Evolutionary conservation across 2,113 vertebrate genomes (phyloP).

Genomic region (Anarrhichthys ocellatus): DNA sequence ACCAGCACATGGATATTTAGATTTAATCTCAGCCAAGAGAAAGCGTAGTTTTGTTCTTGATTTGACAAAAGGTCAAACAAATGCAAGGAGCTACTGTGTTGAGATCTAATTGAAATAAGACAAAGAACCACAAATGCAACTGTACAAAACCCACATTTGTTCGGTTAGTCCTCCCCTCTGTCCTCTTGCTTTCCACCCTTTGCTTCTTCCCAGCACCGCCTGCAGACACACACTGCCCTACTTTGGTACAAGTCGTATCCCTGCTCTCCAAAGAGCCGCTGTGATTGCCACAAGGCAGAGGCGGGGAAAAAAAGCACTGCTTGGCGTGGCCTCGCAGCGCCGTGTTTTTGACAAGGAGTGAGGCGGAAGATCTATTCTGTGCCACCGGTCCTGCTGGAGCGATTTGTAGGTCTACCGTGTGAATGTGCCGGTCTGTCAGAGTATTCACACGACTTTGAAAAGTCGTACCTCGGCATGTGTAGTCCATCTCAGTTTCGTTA

Average conservation of each 20-base stretch:
- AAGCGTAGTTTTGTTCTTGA: not conserved
- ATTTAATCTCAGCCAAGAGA: not conserved
- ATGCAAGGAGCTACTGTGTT: not conserved
- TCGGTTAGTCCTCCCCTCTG: not conserved
- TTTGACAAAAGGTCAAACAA: not conserved
- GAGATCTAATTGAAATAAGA: not conserved
- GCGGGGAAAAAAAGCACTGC: not conserved
- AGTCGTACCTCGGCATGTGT: not conserved
- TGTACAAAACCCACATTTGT: not conserved
- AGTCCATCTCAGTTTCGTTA: not conserved
- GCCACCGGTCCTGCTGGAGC: conserved; percentile 30
- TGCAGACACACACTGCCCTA: conserved; percentile 46
- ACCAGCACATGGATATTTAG: not conserved
- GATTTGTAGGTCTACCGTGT: conserved; percentile 26
- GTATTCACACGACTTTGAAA: not conserved
- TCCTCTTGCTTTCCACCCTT: not conserved
- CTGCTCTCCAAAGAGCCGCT: conserved; percentile 27
- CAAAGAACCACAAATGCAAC: not conserved
- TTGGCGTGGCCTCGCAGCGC: conserved; percentile 12
- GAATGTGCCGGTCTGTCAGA: conserved; percentile 17
- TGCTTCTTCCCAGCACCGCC: conserved; percentile 16
- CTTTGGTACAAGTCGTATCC: conserved; percentile 26
- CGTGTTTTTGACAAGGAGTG: conserved; percentile 43
- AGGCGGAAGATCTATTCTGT: conserved; percentile 39
- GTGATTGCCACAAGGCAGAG: conserved; percentile 6